These are phyloP conservation scores for Drosophila acutilabella DNA, from an alignment of 2,888 invertebrate genomes.

Conservation along the genomic window DNA sequence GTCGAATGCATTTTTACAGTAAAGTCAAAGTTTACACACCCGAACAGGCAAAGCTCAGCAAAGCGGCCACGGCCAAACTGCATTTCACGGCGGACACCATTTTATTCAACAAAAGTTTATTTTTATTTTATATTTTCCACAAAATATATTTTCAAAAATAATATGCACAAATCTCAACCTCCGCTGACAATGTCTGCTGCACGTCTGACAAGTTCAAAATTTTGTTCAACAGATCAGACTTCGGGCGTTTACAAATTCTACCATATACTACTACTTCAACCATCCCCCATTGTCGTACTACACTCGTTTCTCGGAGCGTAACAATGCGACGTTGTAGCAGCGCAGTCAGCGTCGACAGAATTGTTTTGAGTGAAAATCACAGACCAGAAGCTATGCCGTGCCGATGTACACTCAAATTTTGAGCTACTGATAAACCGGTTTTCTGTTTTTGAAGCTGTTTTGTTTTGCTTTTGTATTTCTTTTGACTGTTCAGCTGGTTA, in stretches of 20 bases:
- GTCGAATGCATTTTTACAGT: not conserved
- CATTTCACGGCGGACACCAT: constrained; percentile 69
- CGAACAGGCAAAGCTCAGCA: constrained; percentile 67
- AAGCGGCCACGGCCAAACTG: constrained; percentile 73
- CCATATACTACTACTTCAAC: constrained; percentile 10
- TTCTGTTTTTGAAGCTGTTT: constrained; percentile 2
- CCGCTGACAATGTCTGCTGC: constrained; percentile 61
- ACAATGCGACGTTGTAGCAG: constrained; percentile 20
- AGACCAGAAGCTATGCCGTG: not conserved
- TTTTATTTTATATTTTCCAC: constrained; percentile 5
- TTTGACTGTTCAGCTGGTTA: constrained; percentile 4
- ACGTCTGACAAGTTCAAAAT: constrained; percentile 63
- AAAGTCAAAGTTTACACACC: constrained; percentile 47
- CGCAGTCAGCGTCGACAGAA: constrained; percentile 24
- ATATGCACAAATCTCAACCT: constrained; percentile 49
- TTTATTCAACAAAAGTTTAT: constrained; percentile 21
- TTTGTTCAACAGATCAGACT: constrained; percentile 25
- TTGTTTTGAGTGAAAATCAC: constrained; percentile 49
- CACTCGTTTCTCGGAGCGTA: constrained; percentile 27
- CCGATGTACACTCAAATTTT: constrained; percentile 2
- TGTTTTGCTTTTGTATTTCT: constrained; percentile 17
- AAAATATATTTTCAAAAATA: not conserved
- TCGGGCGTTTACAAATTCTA: constrained; percentile 8
- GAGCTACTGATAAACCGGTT: constrained; percentile 38
- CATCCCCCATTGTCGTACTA: constrained; percentile 10